Conservation (phyloP, 1,140 invertebrate genomes). For the Musca domestica region DNA sequence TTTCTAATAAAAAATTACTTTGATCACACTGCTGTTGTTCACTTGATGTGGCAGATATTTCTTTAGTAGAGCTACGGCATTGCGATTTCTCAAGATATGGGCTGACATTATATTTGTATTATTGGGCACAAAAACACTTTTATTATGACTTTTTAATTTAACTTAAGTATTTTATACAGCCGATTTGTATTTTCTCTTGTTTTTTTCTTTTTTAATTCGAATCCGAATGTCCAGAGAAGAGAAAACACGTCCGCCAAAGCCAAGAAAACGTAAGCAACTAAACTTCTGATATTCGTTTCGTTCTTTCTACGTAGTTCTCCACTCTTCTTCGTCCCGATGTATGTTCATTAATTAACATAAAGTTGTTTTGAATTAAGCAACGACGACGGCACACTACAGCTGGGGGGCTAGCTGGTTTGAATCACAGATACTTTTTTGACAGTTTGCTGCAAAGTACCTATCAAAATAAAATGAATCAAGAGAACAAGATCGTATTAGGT, state of each 20-base stretch:
- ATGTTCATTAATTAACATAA: too few relatives aligned
- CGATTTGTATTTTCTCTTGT: background rate
- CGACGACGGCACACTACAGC: too few relatives aligned
- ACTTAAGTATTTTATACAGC: background rate
- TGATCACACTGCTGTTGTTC: background rate
- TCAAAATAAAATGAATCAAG: too few relatives aligned
- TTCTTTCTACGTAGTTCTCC: too few relatives aligned
- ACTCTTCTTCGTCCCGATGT: too few relatives aligned
- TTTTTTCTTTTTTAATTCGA: background rate
- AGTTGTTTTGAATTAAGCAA: too few relatives aligned
- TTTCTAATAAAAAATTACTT: slow-evolving; percentile 7
- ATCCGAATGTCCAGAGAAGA: background rate
- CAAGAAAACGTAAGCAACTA: slow-evolving; percentile 20
- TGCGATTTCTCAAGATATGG: slow-evolving; percentile 41
- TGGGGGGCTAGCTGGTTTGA: too few relatives aligned
- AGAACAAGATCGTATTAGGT: too few relatives aligned
- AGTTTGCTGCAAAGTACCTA: too few relatives aligned
- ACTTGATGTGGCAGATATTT: slow-evolving; percentile 18
- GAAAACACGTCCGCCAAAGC: slow-evolving; percentile 18
- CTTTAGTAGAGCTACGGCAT: slow-evolving; percentile 26
- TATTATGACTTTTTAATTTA: background rate
- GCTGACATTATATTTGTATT: slow-evolving; percentile 34
- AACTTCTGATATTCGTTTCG: background rate
- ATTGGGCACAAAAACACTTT: background rate
- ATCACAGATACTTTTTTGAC: too few relatives aligned